phyloP scores from a whole-genome alignment of 2,797 vertebrate species.

The Aselliscus stoliczkanus region DNA sequence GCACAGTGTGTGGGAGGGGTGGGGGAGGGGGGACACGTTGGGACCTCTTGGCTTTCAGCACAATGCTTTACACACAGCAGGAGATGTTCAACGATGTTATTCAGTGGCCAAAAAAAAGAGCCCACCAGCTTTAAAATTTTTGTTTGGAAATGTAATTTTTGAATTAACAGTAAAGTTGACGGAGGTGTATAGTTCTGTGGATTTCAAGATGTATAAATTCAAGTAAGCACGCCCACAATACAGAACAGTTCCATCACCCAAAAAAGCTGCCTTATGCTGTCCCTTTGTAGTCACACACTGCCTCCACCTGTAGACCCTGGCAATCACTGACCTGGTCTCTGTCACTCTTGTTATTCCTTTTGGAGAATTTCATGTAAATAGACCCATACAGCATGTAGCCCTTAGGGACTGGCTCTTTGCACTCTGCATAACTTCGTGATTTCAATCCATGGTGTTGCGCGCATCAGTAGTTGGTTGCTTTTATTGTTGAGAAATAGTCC shows the following conservation, averaged over 20 bases:
- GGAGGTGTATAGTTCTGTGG: neutral
- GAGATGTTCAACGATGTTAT: neutral
- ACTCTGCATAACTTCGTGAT: neutral
- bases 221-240: neutral
- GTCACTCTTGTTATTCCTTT: neutral
- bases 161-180: neutral
- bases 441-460: neutral
- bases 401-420: neutral
- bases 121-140: neutral
- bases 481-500: neutral
- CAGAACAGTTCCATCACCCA: neutral
- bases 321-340: neutral
- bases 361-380: neutral
- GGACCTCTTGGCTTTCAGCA: neutral
- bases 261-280: neutral
- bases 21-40: accelerated
- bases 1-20: neutral
- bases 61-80: neutral
- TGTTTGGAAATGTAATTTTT: neutral
- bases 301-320: neutral
- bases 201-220: neutral
- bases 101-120: neutral
- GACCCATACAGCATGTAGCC: neutral
- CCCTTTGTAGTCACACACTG: neutral
- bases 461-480: neutral